Conservation (phyloP, 2,797 vertebrate species). For the Synaphobranchus kaupii region DNA sequence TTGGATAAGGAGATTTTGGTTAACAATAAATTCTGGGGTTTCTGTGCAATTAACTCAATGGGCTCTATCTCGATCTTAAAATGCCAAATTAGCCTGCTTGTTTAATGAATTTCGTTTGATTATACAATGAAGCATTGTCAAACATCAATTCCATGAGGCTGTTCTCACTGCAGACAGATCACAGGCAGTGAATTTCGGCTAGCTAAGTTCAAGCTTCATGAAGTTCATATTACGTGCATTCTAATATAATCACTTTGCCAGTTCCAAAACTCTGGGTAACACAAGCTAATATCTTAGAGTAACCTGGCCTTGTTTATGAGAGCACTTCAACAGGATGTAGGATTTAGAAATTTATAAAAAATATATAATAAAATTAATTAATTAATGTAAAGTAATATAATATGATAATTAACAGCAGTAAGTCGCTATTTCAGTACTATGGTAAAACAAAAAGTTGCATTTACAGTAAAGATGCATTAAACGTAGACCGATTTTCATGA, state of each 20-base stretch:
- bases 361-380: neutral
- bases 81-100: too few relatives aligned
- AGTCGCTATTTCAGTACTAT: slow-evolving; percentile 9
- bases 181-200: too few relatives aligned
- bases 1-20: slow-evolving; percentile 15
- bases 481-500: neutral
- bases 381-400: neutral
- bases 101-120: too few relatives aligned
- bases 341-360: neutral
- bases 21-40: slow-evolving; percentile 18
- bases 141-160: too few relatives aligned
- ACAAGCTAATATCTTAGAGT: neutral
- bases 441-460: slow-evolving; percentile 11
- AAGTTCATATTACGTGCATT: too few relatives aligned
- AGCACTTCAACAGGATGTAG: neutral
- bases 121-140: too few relatives aligned
- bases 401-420: slow-evolving; percentile 17
- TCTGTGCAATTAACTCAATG: slow-evolving; percentile 9
- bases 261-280: neutral
- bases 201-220: too few relatives aligned
- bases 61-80: neutral
- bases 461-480: slow-evolving; percentile 14
- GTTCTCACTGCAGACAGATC: too few relatives aligned
- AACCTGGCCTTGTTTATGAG: neutral
- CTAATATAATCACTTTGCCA: neutral